Percentiles rank a stretch among this genome's conserved stretches.
Conservation (phyloP, 2,113 vertebrate genomes). For the Odocoileus virginianus region DNA sequence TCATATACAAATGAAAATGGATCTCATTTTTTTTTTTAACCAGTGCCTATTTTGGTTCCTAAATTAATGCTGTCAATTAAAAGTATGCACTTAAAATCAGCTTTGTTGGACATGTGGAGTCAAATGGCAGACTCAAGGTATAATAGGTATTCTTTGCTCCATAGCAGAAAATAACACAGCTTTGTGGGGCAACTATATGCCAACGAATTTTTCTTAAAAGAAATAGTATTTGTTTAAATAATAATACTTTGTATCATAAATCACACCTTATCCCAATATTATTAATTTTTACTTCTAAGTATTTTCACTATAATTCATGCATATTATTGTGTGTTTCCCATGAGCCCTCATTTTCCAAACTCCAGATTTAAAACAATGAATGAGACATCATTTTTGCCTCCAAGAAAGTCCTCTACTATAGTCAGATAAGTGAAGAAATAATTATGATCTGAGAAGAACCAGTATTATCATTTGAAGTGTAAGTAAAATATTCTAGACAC, state of each 20-base stretch:
- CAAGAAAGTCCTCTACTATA: neutral
- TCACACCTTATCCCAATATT: neutral
- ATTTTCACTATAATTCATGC: neutral
- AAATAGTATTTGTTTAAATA: neutral
- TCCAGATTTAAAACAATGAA: neutral
- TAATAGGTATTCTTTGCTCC: neutral
- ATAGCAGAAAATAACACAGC: neutral
- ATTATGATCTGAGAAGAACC: neutral
- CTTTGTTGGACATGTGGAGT: neutral
- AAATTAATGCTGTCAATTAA: neutral
- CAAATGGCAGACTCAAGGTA: neutral
- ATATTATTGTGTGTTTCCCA: neutral
- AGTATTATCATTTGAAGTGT: neutral
- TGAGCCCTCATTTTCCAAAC: neutral
- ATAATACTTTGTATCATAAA: neutral
- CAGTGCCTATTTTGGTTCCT: neutral
- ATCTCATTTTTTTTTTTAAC: neutral
- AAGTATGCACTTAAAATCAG: neutral
- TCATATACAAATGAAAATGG: neutral
- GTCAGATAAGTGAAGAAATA: neutral
- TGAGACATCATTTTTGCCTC: neutral
- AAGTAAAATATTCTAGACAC: neutral
- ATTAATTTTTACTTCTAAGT: neutral
- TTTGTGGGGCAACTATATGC: neutral
- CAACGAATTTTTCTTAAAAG: neutral